Evolutionary conservation across 2,797 vertebrate genomes (phyloP).

Genomic region (Okamejei kenojei): DNA sequence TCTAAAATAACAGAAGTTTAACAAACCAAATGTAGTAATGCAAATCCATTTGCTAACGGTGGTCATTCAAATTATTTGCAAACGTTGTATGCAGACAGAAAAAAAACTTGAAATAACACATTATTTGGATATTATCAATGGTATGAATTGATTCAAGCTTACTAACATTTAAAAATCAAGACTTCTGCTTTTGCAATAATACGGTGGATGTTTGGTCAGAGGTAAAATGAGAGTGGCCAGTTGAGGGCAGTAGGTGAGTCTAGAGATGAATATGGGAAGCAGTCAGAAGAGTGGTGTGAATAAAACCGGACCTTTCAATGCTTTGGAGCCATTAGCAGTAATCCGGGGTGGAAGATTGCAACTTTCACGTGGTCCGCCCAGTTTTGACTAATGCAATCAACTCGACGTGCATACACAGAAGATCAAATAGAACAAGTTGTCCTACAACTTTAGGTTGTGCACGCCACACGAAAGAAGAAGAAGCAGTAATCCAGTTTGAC

Average conservation of each 20-base stretch:
- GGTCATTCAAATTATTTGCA: background rate
- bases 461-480: too few relatives aligned
- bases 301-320: background rate
- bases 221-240: background rate
- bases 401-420: too few relatives aligned
- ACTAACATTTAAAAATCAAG: background rate
- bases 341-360: background rate
- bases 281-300: background rate
- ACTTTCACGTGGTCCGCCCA: too few relatives aligned
- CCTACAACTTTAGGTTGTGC: too few relatives aligned
- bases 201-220: constrained; percentile 16
- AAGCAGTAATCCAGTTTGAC: background rate
- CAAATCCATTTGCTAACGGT: background rate
- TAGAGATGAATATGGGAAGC: background rate
- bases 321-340: background rate
- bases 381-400: too few relatives aligned
- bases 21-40: background rate
- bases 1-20: background rate
- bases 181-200: background rate
- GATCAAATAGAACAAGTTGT: too few relatives aligned
- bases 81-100: background rate
- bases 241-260: background rate
- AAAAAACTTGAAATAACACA: background rate
- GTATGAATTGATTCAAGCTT: background rate
- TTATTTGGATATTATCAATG: background rate